These are phyloP conservation scores for Cremastobaeus sp. DNA, from an alignment of 2,888 invertebrate species.

Conservation along the genomic window DNA sequence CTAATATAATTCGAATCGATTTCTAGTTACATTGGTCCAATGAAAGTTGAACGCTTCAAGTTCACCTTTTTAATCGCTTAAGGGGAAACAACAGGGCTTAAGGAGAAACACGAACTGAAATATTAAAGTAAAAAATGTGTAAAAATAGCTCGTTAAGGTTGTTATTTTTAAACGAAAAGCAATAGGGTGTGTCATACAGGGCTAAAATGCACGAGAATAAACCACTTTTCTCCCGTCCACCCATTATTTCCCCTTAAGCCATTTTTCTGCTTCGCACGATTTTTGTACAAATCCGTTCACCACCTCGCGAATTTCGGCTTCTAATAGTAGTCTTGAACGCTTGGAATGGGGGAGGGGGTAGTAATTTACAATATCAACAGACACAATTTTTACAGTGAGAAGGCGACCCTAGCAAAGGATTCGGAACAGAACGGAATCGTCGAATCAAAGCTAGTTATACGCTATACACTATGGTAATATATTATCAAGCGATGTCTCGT, in stretches of 20 bases:
- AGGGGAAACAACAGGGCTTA: no score
- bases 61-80: conserved; percentile 54
- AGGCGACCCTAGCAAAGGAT: conserved; percentile 8
- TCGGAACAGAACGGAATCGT: background rate
- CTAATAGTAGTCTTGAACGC: no score
- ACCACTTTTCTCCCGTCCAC: conserved; percentile 30
- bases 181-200: no score
- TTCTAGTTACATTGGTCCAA: conserved; percentile 75
- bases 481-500: conserved; percentile 36
- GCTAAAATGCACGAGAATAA: no score
- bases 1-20: conserved; percentile 64
- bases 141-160: no score
- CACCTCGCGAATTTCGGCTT: no score
- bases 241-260: conserved; percentile 24
- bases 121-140: no score
- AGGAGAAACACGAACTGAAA: no score
- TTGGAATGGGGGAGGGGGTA: conserved; percentile 18
- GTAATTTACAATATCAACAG: conserved; percentile 53
- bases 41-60: conserved; percentile 64
- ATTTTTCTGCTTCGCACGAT: conserved; percentile 46
- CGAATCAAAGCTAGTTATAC: conserved; percentile 11
- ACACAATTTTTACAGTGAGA: conserved; percentile 34
- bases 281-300: conserved; percentile 53
- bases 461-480: conserved; percentile 37
- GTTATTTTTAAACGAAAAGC: no score